Conservation (phyloP, 2,113 vertebrate genomes). For the Clinocottus analis region DNA sequence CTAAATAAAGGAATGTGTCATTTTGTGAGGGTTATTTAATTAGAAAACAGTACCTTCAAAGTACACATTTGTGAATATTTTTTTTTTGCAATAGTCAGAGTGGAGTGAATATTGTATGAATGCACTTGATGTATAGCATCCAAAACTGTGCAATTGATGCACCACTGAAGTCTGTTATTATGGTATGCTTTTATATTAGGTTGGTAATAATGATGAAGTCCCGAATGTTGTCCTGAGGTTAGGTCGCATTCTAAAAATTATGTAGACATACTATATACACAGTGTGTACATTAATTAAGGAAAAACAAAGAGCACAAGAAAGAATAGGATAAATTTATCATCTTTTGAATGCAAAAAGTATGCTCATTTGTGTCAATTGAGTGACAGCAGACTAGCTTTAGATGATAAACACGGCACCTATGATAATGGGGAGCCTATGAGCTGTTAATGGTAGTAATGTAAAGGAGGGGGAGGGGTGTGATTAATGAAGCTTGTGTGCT, state of each 20-base stretch:
- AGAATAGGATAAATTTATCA: conserved; percentile 6
- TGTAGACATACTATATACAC: conserved; percentile 43
- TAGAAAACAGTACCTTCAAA: conserved; percentile 36
- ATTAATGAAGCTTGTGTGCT: conserved; percentile 45
- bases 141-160: conserved; percentile 31
- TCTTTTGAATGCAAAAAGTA: conserved; percentile 11
- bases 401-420: conserved; percentile 27
- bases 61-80: conserved; percentile 37
- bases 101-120: conserved; percentile 44
- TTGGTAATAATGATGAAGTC: conserved; percentile 20
- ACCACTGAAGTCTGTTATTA: conserved; percentile 39
- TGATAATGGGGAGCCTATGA: conserved; percentile 13
- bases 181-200: conserved; percentile 23
- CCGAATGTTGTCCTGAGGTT: conserved; percentile 51
- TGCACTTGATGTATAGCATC: conserved; percentile 43
- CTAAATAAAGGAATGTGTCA: conserved; percentile 52
- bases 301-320: background rate
- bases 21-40: conserved; percentile 61
- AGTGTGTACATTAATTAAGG: conserved; percentile 34
- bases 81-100: conserved; percentile 54
- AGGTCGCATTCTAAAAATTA: conserved; percentile 14
- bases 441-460: conserved; percentile 29
- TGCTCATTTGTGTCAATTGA: background rate
- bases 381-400: conserved; percentile 18
- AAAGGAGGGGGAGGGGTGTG: background rate